Percentiles rank a stretch among this genome's conserved stretches.
phyloP scores from a whole-genome alignment of 1,140 invertebrate species.

The Diorhabda carinulata region DNA sequence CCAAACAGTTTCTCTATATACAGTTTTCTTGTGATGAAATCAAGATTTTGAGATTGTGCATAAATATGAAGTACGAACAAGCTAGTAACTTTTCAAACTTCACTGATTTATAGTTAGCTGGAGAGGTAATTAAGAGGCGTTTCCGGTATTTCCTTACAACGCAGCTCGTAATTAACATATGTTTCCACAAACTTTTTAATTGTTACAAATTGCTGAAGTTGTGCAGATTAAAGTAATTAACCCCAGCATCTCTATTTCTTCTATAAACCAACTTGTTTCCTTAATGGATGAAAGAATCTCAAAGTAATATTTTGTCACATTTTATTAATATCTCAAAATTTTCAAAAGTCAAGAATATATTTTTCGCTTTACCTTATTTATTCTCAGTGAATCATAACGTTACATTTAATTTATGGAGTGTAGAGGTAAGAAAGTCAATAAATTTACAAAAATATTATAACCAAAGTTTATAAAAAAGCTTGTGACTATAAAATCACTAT shows the following conservation, averaged over 20 bases:
- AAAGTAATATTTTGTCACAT: neutral
- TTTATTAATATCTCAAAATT: no score
- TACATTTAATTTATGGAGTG: no score
- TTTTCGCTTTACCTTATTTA: no score
- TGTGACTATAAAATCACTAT: no score
- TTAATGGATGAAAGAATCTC: conserved; percentile 6
- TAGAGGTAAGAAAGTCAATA: no score
- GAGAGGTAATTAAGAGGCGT: conserved; percentile 41
- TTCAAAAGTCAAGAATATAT: no score
- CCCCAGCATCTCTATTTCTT: conserved; percentile 22
- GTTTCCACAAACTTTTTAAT: conserved; percentile 46
- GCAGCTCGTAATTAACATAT: conserved; percentile 47
- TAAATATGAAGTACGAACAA: conserved; percentile 11
- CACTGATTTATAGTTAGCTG: conserved; percentile 34
- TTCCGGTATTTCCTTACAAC: conserved; percentile 36
- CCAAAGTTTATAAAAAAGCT: no score
- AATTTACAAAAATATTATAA: no score
- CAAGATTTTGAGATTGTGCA: conserved; percentile 2
- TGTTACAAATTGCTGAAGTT: conserved; percentile 48
- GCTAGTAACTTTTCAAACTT: conserved; percentile 34
- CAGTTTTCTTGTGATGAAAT: neutral
- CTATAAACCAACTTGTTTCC: conserved; percentile 26
- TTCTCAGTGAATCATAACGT: no score
- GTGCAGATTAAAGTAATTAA: conserved; percentile 42
- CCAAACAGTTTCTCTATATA: conserved; percentile 2